A percentile compares a stretch with the other conserved stretches of the same genome.
phyloP scores from a whole-genome alignment of 2,888 invertebrate species.

The Mythimna vitellina region DNA sequence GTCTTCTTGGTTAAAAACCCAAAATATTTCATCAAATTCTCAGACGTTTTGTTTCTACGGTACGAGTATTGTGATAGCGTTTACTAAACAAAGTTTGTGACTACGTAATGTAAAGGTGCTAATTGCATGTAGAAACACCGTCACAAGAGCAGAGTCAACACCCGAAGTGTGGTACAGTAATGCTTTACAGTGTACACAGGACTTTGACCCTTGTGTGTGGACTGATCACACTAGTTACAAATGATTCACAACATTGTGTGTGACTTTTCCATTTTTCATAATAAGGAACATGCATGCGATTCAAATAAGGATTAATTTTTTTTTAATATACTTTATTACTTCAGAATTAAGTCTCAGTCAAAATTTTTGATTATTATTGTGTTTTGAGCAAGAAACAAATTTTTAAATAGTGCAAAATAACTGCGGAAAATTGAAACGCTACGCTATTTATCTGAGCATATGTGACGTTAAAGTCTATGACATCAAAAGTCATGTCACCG shows the following conservation, averaged over 20 bases:
- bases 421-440: too few species aligned
- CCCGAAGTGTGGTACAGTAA: conserved; percentile 50
- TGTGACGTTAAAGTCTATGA: too few species aligned
- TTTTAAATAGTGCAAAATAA: too few species aligned
- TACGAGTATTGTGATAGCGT: conserved; percentile 47
- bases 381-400: too few species aligned
- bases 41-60: conserved; percentile 20
- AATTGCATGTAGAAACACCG: conserved; percentile 68
- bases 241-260: conserved; percentile 22
- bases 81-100: conserved; percentile 53
- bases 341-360: too few species aligned
- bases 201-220: conserved; percentile 28
- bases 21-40: conserved; percentile 37
- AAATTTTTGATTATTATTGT: too few species aligned
- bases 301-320: neutral
- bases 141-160: conserved; percentile 63
- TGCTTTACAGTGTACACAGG: conserved; percentile 46
- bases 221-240: conserved; percentile 26
- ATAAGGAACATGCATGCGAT: neutral
- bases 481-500: too few species aligned
- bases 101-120: conserved; percentile 62
- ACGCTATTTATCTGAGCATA: too few species aligned
- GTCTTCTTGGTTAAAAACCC: too few species aligned
- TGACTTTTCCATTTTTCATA: conserved; percentile 2
- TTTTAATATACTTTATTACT: too few species aligned